Evolutionary conservation across 1,140 invertebrate genomes (phyloP).

Genomic region (Trypoxylus dichotomus): DNA sequence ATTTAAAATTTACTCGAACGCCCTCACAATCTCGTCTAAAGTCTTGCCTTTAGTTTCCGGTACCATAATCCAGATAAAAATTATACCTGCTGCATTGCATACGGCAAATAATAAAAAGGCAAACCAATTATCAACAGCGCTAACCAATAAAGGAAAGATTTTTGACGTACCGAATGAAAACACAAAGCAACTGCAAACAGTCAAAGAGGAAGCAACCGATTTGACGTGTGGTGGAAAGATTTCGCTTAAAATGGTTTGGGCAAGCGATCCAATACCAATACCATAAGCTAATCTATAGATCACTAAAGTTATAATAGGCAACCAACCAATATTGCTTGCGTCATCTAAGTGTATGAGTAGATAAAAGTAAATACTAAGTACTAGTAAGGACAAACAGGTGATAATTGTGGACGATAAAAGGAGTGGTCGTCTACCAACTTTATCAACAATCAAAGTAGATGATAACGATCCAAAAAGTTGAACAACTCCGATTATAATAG

Average conservation of each 20-base stretch:
- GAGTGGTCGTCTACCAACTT: constrained; percentile 25
- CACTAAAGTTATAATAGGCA: not conserved
- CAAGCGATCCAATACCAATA: constrained; percentile 70
- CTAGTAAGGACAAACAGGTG: not conserved
- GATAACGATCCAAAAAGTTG: not conserved
- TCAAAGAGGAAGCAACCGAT: constrained; percentile 66
- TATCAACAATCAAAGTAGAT: not conserved
- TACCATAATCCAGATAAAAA: constrained; percentile 66
- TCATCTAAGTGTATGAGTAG: not conserved
- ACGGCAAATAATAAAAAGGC: constrained; percentile 74
- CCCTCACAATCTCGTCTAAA: constrained; percentile 56
- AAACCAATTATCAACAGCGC: constrained; percentile 62
- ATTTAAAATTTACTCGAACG: not conserved
- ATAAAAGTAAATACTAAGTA: constrained; percentile 2
- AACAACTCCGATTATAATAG: not conserved
- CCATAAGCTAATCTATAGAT: constrained; percentile 37
- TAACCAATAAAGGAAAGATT: constrained; percentile 13
- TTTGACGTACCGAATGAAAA: not conserved
- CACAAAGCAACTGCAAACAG: constrained; percentile 55
- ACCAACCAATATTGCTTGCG: not conserved
- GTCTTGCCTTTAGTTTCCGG: constrained; percentile 84
- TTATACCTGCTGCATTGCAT: constrained; percentile 60
- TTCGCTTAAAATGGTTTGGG: constrained; percentile 72
- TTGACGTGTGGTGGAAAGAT: constrained; percentile 72
- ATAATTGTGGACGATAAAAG: constrained; percentile 12